A percentile compares a stretch with the other conserved stretches of the same genome.
Evolutionary conservation across 2,888 invertebrate species (phyloP).

Genomic region (Sesamia inferens): DNA sequence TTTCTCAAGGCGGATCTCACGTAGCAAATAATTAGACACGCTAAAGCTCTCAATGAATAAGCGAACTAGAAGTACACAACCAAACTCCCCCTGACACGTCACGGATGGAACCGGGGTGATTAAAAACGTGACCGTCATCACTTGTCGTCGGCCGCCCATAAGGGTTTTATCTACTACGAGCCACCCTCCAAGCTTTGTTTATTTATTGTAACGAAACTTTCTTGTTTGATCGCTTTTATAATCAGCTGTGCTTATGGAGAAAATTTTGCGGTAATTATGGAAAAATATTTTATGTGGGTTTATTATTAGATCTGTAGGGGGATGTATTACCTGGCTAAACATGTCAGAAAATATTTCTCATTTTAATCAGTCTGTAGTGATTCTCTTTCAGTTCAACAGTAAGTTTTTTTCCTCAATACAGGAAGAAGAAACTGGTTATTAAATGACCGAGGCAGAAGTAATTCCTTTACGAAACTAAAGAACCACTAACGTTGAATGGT

Average conservation of each 20-base stretch:
- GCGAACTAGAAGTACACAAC: conserved; percentile 70
- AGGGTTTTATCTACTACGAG: conserved; percentile 86
- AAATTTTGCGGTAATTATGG: conserved; percentile 54
- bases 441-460: too few species aligned
- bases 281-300: conserved; percentile 4
- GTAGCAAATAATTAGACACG: conserved; percentile 52
- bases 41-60: conserved; percentile 55
- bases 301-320: not conserved
- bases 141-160: conserved; percentile 82
- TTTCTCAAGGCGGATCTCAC: conserved; percentile 24
- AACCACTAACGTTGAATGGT: not conserved
- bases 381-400: not conserved
- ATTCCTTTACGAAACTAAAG: too few species aligned
- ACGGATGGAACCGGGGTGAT: conserved; percentile 86
- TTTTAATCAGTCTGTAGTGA: not conserved
- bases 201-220: conserved; percentile 78
- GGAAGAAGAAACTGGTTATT: too few species aligned
- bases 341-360: not conserved
- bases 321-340: not conserved
- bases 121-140: conserved; percentile 90
- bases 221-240: conserved; percentile 62
- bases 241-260: conserved; percentile 55
- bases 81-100: conserved; percentile 80
- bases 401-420: not conserved
- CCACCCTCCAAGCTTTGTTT: conserved; percentile 84